Conservation (phyloP, 2,113 vertebrate genomes). For the Microtus montanus region DNA sequence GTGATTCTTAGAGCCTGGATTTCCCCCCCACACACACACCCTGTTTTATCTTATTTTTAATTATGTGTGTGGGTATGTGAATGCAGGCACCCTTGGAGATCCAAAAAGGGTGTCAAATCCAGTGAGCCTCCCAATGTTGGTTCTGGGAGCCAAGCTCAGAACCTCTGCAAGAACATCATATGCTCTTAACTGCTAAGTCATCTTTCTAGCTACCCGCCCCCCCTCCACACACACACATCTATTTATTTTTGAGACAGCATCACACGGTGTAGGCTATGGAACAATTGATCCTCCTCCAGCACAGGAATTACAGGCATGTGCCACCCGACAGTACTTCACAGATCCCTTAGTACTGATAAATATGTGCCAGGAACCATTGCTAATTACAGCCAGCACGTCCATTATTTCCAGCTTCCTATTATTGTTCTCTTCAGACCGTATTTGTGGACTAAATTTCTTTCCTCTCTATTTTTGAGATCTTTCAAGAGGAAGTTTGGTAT, state of each 20-base stretch:
- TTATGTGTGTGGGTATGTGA: background rate
- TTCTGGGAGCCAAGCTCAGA: background rate
- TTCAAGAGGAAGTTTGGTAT: constrained; percentile 43
- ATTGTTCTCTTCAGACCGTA: constrained; percentile 16
- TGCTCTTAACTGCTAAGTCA: background rate
- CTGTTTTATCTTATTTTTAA: background rate
- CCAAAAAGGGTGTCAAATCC: background rate
- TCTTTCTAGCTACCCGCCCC: background rate
- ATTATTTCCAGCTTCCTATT: constrained; percentile 41
- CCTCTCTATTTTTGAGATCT: constrained; percentile 17
- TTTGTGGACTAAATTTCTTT: background rate
- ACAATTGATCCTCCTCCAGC: background rate
- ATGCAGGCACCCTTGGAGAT: background rate
- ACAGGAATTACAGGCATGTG: background rate
- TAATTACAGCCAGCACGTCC: background rate
- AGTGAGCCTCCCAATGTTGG: background rate
- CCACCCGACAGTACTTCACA: background rate
- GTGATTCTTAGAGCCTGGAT: background rate
- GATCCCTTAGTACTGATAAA: background rate
- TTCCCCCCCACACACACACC: background rate
- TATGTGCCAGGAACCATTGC: background rate
- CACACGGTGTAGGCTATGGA: too few species aligned
- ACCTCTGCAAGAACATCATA: background rate
- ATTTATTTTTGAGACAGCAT: background rate
- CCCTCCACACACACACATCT: too few species aligned